Percentiles rank a stretch among this genome's conserved stretches.
phyloP scores from a whole-genome alignment of 1,140 invertebrate genomes.

The Phymorhynchus buccinoides region DNA sequence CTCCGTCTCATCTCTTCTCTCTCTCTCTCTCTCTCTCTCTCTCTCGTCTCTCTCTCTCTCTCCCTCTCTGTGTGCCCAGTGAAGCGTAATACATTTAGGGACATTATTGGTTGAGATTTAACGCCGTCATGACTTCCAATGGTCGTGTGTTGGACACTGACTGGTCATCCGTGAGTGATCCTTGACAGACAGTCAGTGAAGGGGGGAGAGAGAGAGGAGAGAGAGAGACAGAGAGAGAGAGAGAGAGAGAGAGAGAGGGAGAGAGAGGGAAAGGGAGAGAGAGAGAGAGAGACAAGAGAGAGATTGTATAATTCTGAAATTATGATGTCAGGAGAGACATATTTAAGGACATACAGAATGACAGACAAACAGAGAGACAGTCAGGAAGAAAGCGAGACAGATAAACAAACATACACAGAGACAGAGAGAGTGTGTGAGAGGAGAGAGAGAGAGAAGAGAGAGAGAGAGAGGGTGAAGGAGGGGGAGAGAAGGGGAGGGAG shows the following conservation, averaged over 20 bases:
- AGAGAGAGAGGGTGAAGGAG: neutral
- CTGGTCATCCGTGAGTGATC: no score
- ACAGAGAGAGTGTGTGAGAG: no score
- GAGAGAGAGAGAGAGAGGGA: conserved; percentile 4
- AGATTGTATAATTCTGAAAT: no score
- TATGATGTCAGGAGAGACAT: neutral
- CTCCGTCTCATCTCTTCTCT: neutral
- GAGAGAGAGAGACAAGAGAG: conserved; percentile 7
- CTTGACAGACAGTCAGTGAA: no score
- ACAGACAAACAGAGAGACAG: neutral
- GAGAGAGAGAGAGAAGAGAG: neutral
- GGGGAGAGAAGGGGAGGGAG: neutral
- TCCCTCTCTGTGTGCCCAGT: no score
- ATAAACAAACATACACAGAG: no score
- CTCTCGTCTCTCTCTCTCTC: neutral
- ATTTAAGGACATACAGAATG: neutral
- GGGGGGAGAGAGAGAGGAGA: conserved; percentile 22
- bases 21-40: neutral
- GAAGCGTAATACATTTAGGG: neutral
- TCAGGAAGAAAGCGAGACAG: neutral
- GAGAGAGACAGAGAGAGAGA: conserved; percentile 23
- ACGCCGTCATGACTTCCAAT: no score
- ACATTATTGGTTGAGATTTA: neutral
- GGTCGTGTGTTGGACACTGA: no score
- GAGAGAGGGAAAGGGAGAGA: neutral